Percentiles rank a stretch among this genome's conserved stretches.
phyloP scores from a whole-genome alignment of 2,797 vertebrate species.

The Apodemus agrarius region DNA sequence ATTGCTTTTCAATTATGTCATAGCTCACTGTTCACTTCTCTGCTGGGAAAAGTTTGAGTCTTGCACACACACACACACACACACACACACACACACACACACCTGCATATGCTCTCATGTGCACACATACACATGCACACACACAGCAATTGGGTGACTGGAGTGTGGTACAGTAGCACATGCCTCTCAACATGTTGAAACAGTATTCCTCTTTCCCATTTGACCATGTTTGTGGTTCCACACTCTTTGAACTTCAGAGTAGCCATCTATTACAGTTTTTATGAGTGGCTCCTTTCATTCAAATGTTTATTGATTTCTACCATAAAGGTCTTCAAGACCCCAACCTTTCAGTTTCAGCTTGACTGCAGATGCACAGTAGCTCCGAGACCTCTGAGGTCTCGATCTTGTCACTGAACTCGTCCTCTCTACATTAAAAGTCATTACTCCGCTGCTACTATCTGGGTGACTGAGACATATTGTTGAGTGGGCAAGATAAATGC shows the following conservation, averaged over 20 bases:
- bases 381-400: not conserved
- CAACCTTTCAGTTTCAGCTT: not conserved
- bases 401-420: not conserved
- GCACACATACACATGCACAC: not conserved
- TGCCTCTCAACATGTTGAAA: rapidly evolving
- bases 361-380: not conserved
- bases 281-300: not conserved
- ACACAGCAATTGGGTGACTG: not conserved
- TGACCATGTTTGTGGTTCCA: not conserved
- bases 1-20: not conserved
- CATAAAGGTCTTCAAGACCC: not conserved
- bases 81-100: not conserved
- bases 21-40: not conserved
- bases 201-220: not conserved
- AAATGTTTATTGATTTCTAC: not conserved
- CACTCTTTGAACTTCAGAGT: not conserved
- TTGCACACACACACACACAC: not conserved
- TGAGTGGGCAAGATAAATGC: not conserved
- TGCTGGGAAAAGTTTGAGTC: not conserved
- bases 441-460: not conserved
- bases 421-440: not conserved
- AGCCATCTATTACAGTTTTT: not conserved
- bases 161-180: not conserved
- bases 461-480: not conserved
- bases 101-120: too few species aligned